Evolutionary conservation across 1,140 invertebrate genomes (phyloP).

Genomic region (Camponotus pennsylvanicus): DNA sequence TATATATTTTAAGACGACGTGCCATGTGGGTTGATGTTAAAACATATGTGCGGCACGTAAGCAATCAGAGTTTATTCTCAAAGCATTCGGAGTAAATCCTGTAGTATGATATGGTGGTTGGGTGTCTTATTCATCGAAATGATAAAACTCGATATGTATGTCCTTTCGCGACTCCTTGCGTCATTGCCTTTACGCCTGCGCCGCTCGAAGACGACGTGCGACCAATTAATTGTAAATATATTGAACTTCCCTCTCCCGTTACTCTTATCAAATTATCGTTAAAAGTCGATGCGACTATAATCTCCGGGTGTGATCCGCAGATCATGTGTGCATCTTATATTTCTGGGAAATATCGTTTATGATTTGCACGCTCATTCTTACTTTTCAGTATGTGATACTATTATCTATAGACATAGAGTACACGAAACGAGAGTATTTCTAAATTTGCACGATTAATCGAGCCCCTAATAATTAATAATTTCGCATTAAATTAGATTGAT

Average conservation of each 20-base stretch:
- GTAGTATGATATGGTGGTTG: not conserved
- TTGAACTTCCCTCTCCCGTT: not conserved
- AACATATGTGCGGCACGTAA: not conserved
- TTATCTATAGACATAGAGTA: slow-evolving; percentile 50
- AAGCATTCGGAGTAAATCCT: not conserved
- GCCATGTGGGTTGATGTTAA: not conserved
- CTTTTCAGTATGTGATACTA: slow-evolving; percentile 1
- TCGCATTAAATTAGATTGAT: not conserved
- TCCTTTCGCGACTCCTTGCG: not conserved
- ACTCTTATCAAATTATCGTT: slow-evolving; percentile 38
- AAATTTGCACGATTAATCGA: not conserved
- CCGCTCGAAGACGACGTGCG: slow-evolving; percentile 28
- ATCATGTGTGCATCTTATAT: slow-evolving; percentile 24
- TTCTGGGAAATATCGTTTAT: slow-evolving; percentile 22
- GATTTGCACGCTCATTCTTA: not conserved
- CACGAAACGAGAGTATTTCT: slow-evolving; percentile 16
- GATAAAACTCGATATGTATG: not conserved
- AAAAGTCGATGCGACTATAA: slow-evolving; percentile 68
- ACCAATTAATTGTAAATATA: slow-evolving; percentile 55
- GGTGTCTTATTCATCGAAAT: slow-evolving; percentile 16
- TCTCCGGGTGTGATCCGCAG: slow-evolving; percentile 39
- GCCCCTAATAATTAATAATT: not conserved
- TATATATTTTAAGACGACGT: not conserved
- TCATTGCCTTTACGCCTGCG: not conserved
- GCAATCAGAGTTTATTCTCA: slow-evolving; percentile 26